phyloP scores from a whole-genome alignment of 2,113 vertebrate genomes.

The Xiphophorus hellerii region DNA sequence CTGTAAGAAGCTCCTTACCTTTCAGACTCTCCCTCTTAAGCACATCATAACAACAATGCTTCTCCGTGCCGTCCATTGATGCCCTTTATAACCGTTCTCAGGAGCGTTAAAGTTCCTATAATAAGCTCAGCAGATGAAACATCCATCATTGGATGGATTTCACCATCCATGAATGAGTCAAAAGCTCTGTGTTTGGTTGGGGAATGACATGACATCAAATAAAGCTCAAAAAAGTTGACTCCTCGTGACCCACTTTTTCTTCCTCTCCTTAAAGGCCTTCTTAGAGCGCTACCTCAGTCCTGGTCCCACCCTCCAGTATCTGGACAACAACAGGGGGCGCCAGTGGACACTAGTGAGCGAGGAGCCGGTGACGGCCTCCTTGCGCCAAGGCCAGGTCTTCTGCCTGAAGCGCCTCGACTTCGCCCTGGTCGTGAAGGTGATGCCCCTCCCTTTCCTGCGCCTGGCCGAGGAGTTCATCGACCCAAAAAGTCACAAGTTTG shows the following conservation, averaged over 20 bases:
- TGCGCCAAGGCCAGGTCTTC: constrained; percentile 89
- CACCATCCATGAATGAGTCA: too few species aligned
- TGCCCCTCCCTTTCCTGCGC: constrained; percentile 88
- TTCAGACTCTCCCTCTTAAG: too few species aligned
- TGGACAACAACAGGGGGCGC: constrained; percentile 88
- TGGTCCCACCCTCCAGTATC: constrained; percentile 93
- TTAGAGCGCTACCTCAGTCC: constrained; percentile 89
- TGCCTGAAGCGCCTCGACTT: constrained; percentile 89
- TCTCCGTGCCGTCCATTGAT: too few species aligned
- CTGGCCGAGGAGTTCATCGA: constrained; percentile 93
- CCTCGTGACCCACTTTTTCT: not conserved
- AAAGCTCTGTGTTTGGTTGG: too few species aligned
- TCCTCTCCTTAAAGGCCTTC: constrained; percentile 79
- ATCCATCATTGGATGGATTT: too few species aligned
- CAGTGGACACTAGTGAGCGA: constrained; percentile 94
- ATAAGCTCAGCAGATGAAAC: too few species aligned
- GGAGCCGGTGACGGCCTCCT: constrained; percentile 87
- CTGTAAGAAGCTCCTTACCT: too few species aligned
- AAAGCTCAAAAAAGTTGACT: too few species aligned
- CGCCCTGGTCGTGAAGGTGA: constrained; percentile 89
- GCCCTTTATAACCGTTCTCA: too few species aligned
- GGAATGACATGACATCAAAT: too few species aligned
- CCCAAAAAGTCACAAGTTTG: constrained; percentile 95
- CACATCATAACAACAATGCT: too few species aligned
- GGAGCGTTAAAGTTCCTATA: too few species aligned